Conservation (phyloP, 2,888 invertebrate species). For the Caenorhabditis zanzibari region DNA sequence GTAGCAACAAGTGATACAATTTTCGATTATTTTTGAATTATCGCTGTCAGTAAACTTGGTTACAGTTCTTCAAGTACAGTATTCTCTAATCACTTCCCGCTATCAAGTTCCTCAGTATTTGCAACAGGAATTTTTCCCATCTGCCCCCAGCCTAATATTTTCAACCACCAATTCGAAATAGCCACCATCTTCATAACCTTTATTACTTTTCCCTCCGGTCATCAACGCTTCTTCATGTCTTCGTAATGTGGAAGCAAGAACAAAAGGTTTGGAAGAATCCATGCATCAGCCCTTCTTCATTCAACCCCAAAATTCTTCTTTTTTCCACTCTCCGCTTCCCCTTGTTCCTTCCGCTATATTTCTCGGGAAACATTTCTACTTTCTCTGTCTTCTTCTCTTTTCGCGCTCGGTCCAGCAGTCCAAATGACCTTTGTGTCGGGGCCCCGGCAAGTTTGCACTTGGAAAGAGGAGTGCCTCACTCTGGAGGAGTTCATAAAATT, state of each 20-base stretch:
- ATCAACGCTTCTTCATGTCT: not conserved
- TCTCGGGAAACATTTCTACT: constrained; percentile 43
- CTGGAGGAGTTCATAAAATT: constrained; percentile 54
- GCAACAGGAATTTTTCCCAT: no score
- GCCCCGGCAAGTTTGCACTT: constrained; percentile 52
- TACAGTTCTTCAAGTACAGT: no score
- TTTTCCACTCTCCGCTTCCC: constrained; percentile 30
- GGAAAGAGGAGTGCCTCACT: constrained; percentile 10
- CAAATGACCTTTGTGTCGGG: constrained; percentile 63
- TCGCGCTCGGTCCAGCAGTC: constrained; percentile 15
- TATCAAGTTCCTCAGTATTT: no score
- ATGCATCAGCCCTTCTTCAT: constrained; percentile 44
- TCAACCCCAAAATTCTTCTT: constrained; percentile 29
- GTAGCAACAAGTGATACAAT: no score
- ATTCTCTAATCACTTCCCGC: no score
- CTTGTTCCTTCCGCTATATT: constrained; percentile 35
- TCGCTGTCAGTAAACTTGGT: no score
- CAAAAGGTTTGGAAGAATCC: constrained; percentile 33
- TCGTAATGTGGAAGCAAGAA: constrained; percentile 37
- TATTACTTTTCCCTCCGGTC: not conserved
- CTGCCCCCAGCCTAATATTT: no score
- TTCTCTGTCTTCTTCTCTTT: constrained; percentile 16
- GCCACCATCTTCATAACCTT: not conserved
- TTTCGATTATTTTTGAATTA: no score
- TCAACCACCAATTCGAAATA: no score